Conservation (phyloP, 2,797 vertebrate genomes). For the Onychomys torridus region DNA sequence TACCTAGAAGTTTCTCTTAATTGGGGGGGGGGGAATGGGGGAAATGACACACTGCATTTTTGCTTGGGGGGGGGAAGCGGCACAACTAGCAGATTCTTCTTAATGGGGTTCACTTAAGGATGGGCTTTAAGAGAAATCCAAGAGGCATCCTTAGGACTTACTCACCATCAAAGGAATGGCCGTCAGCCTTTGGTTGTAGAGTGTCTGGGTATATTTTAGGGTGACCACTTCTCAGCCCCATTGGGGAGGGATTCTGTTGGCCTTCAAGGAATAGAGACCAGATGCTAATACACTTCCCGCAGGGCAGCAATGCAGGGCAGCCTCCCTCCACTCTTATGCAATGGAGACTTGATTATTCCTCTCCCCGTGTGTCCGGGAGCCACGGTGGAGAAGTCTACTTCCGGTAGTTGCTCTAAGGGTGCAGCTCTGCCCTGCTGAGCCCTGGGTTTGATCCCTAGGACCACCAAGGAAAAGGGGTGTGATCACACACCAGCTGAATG, state of each 20-base stretch:
- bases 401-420: background rate
- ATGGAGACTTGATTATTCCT: background rate
- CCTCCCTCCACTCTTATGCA: background rate
- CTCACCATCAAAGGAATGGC: background rate
- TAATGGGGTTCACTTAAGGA: constrained; percentile 51
- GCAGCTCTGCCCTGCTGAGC: background rate
- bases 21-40: background rate
- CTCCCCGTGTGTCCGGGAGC: background rate
- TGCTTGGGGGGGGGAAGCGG: constrained; percentile 59
- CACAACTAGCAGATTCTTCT: constrained; percentile 46
- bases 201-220: background rate
- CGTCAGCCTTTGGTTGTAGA: constrained; percentile 32
- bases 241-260: background rate
- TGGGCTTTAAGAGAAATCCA: constrained; percentile 53
- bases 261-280: background rate
- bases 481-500: background rate
- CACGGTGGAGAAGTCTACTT: background rate
- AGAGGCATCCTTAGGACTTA: background rate
- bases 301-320: background rate
- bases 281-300: background rate
- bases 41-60: constrained; percentile 1
- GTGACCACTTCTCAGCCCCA: background rate
- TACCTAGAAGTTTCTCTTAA: constrained; percentile 4
- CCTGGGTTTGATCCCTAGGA: background rate
- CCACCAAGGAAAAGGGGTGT: background rate